Evolutionary conservation across 2,797 vertebrate genomes (phyloP).

Genomic region (Knipowitschia caucasica): DNA sequence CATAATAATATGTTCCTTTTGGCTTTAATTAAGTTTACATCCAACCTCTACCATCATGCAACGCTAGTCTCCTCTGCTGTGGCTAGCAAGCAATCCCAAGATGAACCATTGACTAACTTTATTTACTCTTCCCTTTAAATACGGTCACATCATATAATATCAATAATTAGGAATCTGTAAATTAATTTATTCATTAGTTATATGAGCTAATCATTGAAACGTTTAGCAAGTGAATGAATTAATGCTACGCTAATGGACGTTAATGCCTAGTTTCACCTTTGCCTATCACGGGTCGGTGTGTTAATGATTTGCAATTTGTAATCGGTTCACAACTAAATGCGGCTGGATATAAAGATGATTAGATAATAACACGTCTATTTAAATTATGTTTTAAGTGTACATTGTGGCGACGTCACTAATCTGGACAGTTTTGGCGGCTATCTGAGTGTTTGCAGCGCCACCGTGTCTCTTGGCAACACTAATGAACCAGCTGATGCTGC

Average conservation of each 20-base stretch:
- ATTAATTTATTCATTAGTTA: no score
- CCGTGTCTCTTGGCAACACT: slow-evolving; percentile 39
- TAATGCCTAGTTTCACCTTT: no score
- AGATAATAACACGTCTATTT: not conserved
- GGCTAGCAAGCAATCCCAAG: not conserved
- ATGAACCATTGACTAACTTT: no score
- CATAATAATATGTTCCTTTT: no score
- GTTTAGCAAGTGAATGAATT: no score
- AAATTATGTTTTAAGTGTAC: not conserved
- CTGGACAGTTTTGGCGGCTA: slow-evolving; percentile 61
- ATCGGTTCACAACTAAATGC: not conserved
- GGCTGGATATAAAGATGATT: not conserved
- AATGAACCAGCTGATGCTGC: slow-evolving; percentile 19
- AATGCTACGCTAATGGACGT: no score
- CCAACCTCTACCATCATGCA: not conserved
- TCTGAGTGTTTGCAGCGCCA: slow-evolving; percentile 47
- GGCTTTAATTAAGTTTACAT: not conserved
- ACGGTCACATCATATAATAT: no score
- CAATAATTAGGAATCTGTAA: no score
- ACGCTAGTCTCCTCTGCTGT: not conserved
- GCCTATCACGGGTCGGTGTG: no score
- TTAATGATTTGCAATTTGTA: not conserved
- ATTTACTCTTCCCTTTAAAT: no score
- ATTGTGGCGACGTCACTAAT: not conserved
- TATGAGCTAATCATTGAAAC: no score